Evolutionary conservation across 2,113 vertebrate species (phyloP).

Genomic region (human): GRCh38 chr3:115559001-115559500

Average conservation of each 20-base stretch:
- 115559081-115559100: background rate
- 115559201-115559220: conserved; percentile 63
- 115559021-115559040: background rate
- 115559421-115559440: conserved; percentile 53
- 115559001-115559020: background rate
- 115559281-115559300: conserved; percentile 55
- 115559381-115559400: conserved; percentile 40
- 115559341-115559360: conserved; percentile 41
- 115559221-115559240: conserved; percentile 38
- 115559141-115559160: conserved; percentile 8
- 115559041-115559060: background rate
- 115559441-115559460: conserved; percentile 54
- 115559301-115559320: conserved; percentile 52
- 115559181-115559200: conserved; percentile 5
- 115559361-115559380: conserved; percentile 64
- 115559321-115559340: conserved; percentile 59
- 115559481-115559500: conserved; percentile 63
- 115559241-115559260: conserved; percentile 63
- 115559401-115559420: conserved; percentile 34
- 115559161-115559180: background rate
- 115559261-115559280: conserved; percentile 61
- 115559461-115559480: background rate
- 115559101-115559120: background rate
- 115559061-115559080: background rate
- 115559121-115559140: background rate